Conservation (phyloP, 2,113 vertebrate genomes). For the Sula dactylatra region DNA sequence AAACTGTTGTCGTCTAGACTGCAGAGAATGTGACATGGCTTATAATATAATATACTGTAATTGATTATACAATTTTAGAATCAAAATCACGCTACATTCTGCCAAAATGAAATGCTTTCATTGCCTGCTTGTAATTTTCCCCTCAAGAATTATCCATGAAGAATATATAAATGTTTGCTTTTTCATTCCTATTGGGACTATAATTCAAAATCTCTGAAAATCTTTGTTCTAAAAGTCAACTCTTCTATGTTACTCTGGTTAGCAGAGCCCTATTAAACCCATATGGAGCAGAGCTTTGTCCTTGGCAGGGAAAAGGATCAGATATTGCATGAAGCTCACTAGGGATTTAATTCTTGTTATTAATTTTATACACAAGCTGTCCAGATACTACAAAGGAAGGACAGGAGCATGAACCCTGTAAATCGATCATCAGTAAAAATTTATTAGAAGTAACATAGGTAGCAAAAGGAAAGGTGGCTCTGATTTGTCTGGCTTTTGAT, state of each 20-base stretch:
- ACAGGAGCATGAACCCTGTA: background rate
- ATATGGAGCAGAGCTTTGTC: background rate
- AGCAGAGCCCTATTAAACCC: background rate
- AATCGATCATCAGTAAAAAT: slow-evolving; percentile 8
- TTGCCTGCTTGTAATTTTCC: slow-evolving; percentile 5
- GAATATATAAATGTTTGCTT: slow-evolving; percentile 4
- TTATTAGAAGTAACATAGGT: background rate
- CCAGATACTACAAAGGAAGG: slow-evolving; percentile 3
- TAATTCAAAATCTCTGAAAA: slow-evolving; percentile 5
- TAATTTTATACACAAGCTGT: slow-evolving; percentile 14
- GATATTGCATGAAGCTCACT: slow-evolving; percentile 16
- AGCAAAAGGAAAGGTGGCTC: background rate
- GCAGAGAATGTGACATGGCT: background rate
- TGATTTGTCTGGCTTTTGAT: background rate
- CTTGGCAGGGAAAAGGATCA: slow-evolving; percentile 26
- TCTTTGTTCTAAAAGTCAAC: background rate
- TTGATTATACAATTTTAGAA: slow-evolving; percentile 13
- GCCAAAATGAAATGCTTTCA: slow-evolving; percentile 39
- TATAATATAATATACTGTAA: background rate
- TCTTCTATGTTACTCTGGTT: background rate
- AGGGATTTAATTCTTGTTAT: slow-evolving; percentile 45
- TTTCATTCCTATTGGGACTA: background rate
- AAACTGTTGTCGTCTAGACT: background rate
- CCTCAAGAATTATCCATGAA: slow-evolving; percentile 5
- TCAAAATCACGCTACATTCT: background rate